phyloP scores from a whole-genome alignment of 2,113 vertebrate species.

The Crypturellus undulatus region DNA sequence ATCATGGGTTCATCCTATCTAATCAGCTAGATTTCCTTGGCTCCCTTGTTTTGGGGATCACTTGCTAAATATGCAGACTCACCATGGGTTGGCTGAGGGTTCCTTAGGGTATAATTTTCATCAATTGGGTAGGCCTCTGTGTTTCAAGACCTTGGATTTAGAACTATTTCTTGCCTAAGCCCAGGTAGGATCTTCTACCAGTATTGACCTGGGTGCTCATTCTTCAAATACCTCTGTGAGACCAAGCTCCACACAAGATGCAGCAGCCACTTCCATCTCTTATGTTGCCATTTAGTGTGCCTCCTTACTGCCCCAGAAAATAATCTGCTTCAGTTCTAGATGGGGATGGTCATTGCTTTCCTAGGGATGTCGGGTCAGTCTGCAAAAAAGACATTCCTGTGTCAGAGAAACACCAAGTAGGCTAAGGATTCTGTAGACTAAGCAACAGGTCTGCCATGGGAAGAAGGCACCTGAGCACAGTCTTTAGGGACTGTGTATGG shows the following conservation, averaged over 20 bases:
- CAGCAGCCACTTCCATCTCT: neutral
- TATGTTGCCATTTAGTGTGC: neutral
- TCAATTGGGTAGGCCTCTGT: neutral
- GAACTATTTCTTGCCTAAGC: neutral
- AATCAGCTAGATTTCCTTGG: neutral
- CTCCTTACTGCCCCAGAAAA: neutral
- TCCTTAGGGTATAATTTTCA: neutral
- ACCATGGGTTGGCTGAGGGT: neutral
- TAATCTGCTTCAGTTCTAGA: neutral
- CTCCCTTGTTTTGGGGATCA: neutral
- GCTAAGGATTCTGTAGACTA: neutral
- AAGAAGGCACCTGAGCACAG: neutral
- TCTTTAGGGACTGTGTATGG: neutral
- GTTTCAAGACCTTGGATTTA: neutral
- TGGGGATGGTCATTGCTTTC: neutral
- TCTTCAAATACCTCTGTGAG: neutral
- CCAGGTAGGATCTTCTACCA: neutral
- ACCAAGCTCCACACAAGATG: neutral
- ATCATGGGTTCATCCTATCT: neutral
- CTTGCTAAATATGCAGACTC: neutral
- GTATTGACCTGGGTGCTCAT: fast-evolving
- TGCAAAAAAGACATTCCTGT: neutral
- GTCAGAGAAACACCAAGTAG: neutral
- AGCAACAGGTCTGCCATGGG: neutral
- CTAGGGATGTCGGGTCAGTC: fast-evolving